Base-by-base conservation (phyloP, 2,113 vertebrate species). In the Ceuthmochares aereus region DNA sequence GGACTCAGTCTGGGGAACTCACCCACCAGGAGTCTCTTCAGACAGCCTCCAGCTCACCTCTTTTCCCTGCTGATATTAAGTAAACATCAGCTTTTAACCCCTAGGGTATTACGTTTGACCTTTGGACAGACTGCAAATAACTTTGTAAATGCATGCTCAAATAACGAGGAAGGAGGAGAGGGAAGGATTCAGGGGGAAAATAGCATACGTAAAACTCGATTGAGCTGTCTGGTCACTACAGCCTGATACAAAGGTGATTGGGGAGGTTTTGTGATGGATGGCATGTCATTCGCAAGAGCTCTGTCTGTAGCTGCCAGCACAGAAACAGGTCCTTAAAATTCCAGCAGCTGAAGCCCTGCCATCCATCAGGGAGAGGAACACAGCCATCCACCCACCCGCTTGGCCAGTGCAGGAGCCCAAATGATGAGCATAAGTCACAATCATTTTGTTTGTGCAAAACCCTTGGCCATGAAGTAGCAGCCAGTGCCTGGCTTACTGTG, bases 361-460 rank as follows among this genome's bases (percentile, higher is more conserved):
- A 94, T 98, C 89, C 64, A 19, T 97, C 94, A 97, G 88, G 68
- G 60, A 55, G 69, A 96, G 96, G 96, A 97, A 93, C 34, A 70
- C 91, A 94, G 89, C 96, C 87, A 88, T 40, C n/a, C 96, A 96
- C 60, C 83, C 84, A 85, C 90, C 93, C 29, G 21, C 78, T 90
- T 96, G 97, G 92, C 94, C 95, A 45, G 76, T 22, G 4, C 40
- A 42, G 78, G 64, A 97, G 86, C 82, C 95, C 77, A 95, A 94
- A 96, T 34, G 63, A 90, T 84, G 81, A 97, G 90, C 58, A 73
- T 43, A 98, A 97, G 94, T 95, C 95, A 97, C 63, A 97, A 74
- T 91, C 74, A 64, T 60, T 96, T 96, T 94, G 67, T 94, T 92
- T 94, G 96, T 95, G 86, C 91, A 97, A 87, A 97, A 96, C 54